These are phyloP conservation scores for Procapra przewalskii DNA, from an alignment of 2,113 vertebrate species.

Conservation along the genomic window DNA sequence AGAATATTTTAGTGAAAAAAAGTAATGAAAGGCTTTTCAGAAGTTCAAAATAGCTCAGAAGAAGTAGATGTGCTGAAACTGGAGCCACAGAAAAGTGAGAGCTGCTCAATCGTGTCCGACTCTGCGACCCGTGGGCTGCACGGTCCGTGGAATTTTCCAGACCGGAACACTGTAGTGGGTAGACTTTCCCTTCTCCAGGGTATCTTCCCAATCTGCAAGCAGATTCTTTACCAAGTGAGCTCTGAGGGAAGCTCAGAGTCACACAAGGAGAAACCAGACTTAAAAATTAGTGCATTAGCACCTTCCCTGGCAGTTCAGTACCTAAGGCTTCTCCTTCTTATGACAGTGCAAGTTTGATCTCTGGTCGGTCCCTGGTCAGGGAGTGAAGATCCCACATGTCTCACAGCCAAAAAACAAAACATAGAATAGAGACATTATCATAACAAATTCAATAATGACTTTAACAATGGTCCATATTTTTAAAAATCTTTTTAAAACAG, in stretches of 20 bases:
- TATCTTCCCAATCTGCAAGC: background rate
- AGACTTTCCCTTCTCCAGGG: background rate
- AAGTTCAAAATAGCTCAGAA: background rate
- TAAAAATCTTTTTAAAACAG: background rate
- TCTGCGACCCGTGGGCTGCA: background rate
- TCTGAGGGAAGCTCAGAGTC: background rate
- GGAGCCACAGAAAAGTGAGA: background rate
- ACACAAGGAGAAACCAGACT: background rate
- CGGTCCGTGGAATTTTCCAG: background rate
- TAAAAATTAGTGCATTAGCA: background rate
- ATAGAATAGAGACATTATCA: background rate
- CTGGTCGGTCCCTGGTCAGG: background rate
- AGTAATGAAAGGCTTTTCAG: background rate
- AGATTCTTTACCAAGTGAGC: background rate
- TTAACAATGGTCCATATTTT: background rate
- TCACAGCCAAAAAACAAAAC: background rate
- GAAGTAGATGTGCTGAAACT: background rate
- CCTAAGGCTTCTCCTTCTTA: background rate
- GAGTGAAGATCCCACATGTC: background rate
- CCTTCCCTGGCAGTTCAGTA: background rate
- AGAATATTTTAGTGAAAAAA: constrained; percentile 17
- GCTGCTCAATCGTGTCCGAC: accelerated
- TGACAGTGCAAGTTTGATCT: background rate
- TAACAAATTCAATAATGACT: background rate
- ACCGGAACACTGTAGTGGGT: background rate